A percentile compares a stretch with the other conserved stretches of the same genome.
phyloP scores from a whole-genome alignment of 2,888 invertebrate genomes.

The Protonemura montana region DNA sequence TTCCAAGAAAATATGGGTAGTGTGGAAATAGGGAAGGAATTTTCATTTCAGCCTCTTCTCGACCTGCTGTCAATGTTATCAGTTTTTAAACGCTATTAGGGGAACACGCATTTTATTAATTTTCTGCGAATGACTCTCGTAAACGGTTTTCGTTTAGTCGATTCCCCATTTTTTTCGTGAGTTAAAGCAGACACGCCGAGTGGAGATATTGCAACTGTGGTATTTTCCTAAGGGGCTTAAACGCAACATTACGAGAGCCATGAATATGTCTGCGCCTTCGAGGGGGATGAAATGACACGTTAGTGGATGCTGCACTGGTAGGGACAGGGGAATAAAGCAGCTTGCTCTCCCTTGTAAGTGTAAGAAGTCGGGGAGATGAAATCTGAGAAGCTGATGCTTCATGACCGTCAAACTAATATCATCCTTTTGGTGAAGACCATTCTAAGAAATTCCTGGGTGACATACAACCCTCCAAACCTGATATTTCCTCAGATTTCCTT shows the following conservation, averaged over 20 bases:
- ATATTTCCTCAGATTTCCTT: neutral
- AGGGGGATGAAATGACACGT: slow-evolving; percentile 25
- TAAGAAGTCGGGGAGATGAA: slow-evolving; percentile 13
- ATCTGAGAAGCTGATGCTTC: slow-evolving; percentile 30
- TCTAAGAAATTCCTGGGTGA: neutral
- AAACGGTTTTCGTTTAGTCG: neutral
- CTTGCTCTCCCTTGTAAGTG: neutral
- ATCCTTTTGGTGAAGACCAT: neutral
- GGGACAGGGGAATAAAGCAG: slow-evolving; percentile 1
- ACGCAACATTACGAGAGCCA: slow-evolving; percentile 20
- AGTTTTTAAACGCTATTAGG: neutral
- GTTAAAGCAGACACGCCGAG: neutral
- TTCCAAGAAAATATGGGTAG: neutral
- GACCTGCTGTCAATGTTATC: neutral
- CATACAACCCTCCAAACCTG: neutral
- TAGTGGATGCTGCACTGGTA: slow-evolving; percentile 15
- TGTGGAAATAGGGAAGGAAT: neutral
- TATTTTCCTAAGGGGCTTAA: slow-evolving; percentile 8
- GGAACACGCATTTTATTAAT: slow-evolving; percentile 1
- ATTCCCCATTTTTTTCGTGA: neutral
- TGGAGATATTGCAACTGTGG: neutral
- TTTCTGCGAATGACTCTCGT: neutral
- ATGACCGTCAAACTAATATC: slow-evolving; percentile 15
- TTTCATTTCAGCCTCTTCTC: neutral
- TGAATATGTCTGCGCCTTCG: slow-evolving; percentile 22